These are phyloP conservation scores for Macrotis lagotis DNA, from an alignment of 2,113 vertebrate genomes.

Conservation along the genomic window DNA sequence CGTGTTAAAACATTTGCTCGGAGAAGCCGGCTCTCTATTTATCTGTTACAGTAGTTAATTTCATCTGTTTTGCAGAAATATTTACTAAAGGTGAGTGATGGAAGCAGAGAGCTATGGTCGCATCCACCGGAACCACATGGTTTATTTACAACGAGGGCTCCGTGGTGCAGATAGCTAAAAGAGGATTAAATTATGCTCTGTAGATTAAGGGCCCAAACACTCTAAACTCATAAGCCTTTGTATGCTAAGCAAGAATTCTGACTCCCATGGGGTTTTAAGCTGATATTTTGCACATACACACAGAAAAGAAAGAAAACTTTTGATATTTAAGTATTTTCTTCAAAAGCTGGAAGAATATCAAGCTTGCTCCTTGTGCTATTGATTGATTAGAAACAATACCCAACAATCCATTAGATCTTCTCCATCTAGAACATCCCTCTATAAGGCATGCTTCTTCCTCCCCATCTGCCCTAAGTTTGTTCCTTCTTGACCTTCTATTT, in stretches of 20 bases:
- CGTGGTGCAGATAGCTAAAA: conserved; percentile 76
- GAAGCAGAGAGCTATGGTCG: conserved; percentile 73
- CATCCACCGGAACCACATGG: conserved; percentile 54
- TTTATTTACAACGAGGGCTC: conserved; percentile 79
- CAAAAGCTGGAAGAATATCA: conserved; percentile 63
- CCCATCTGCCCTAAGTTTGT: neutral
- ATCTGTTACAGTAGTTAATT: conserved; percentile 54
- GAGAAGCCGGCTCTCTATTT: conserved; percentile 38
- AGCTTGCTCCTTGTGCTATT: conserved; percentile 58
- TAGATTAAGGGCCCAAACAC: conserved; percentile 82
- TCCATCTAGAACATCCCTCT: neutral
- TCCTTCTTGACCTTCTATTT: neutral
- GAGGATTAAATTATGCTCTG: conserved; percentile 83
- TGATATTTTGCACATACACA: conserved; percentile 66
- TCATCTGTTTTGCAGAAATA: conserved; percentile 76
- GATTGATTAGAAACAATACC: neutral
- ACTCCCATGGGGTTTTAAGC: conserved; percentile 64
- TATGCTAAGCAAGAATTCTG: conserved; percentile 83
- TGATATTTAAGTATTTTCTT: conserved; percentile 69
- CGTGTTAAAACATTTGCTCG: conserved; percentile 16
- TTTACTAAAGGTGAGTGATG: conserved; percentile 69
- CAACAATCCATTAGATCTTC: neutral
- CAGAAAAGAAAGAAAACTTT: conserved; percentile 60
- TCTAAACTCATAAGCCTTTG: conserved; percentile 82
- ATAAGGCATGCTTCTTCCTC: neutral